Evolutionary conservation across 2,113 vertebrate genomes (phyloP), one percentile per base, ranked within the genome.

Genomic region (Scalopus aquaticus): DNA sequence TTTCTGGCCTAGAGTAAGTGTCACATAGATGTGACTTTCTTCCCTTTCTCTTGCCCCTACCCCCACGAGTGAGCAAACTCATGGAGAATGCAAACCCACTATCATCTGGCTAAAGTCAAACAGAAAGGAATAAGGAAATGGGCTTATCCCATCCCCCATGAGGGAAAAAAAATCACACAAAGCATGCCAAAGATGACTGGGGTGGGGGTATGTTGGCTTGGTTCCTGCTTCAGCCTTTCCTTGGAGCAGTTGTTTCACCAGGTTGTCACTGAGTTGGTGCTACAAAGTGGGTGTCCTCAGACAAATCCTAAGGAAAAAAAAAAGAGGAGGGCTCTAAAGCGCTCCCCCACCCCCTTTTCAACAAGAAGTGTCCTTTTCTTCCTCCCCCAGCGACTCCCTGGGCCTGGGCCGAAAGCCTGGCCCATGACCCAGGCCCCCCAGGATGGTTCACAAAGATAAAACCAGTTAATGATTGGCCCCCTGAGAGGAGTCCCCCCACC

Each of bases 381-480:
- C 69, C 54, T 64, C 42, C n/a, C 64, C 58, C 32, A 44, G 62
- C 1, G 30, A 49, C 9, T 39, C 72, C 73, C 46, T 92, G 35
- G 24, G 54, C 46, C 58, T 90, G 65, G 54, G 28, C 81, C 0
- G 0, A 85, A 90, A 95, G 49, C 42, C 46, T 88, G 81, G 81
- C 77, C 65, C 32, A 6, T 85, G 74, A 85, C 73, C 86, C 88
- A 22, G 10, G 42, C 49, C 69, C 82, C 30, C 80, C 67, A 79
- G 69, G 78, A 84, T 6, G 0, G 69, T 72, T 85, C n/a, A 90
- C 84, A 80, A 74, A 94, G 91, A 94, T 91, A 96, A 92, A 85
- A 35, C 60, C 56, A 30, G 81, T 94, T 94, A 96, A 89, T 96
- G 90, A 90, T 64, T 94, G 74, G 16, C 82, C 37, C 60, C 84